A percentile compares a stretch with the other conserved stretches of the same genome.
Evolutionary conservation across 2,888 invertebrate genomes (phyloP).

Genomic region (Aspidapion aeneum): DNA sequence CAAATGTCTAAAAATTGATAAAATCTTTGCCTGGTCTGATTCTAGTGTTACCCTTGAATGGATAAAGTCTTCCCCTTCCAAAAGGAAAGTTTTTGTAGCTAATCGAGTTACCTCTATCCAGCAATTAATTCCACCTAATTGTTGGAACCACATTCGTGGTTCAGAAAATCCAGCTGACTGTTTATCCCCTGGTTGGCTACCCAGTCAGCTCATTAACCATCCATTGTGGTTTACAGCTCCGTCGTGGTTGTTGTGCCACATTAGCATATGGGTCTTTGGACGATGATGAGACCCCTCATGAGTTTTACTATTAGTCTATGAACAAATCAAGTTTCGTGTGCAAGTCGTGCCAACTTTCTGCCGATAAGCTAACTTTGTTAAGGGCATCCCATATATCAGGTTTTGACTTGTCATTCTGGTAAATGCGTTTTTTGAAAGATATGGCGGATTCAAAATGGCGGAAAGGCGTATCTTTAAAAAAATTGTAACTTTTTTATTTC

Average conservation of each 20-base stretch:
- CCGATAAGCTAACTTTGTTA: no score
- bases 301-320: no score
- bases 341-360: no score
- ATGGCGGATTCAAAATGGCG: no score
- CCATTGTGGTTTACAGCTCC: neutral
- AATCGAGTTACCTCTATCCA: neutral
- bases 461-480: no score
- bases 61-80: neutral
- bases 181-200: neutral
- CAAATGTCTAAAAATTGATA: neutral
- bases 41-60: neutral
- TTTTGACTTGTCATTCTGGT: no score
- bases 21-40: conserved; percentile 2
- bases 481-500: no score
- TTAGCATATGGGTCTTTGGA: no score
- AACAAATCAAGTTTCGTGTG: no score
- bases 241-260: neutral
- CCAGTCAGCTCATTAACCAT: conserved; percentile 3
- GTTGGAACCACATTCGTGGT: neutral
- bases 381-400: no score
- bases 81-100: neutral
- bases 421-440: no score
- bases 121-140: neutral
- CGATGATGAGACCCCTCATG: no score
- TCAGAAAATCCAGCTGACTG: neutral